Base-by-base conservation (phyloP, 2,797 vertebrate species). In the Avahi laniger region DNA sequence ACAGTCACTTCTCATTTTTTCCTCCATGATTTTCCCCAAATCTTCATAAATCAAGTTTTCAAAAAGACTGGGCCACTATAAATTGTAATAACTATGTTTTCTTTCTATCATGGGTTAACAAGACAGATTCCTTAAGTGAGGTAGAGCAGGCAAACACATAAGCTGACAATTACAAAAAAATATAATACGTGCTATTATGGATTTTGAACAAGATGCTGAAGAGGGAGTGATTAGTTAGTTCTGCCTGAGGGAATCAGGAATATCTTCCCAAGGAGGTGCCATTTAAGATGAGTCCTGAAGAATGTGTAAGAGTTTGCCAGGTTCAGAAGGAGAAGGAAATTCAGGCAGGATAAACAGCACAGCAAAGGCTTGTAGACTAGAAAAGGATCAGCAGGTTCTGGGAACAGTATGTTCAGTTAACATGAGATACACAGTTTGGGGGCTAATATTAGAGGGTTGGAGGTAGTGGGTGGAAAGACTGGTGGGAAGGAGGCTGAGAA, bases 11-110 rank as follows among this genome's bases (percentile, higher is more conserved):
- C 61, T 89, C 54, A 30, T 20, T 88, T 81, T 88, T 65, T 33
- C 15, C n/a, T 70, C 46, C 52, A 20, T 79, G 15, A 41, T 65
- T 85, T 78, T 4, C 12, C 78, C n/a, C 1, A 89, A 79, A 78
- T 89, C 85, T 86, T 48, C 30, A 35, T 61, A 73, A 86, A 73
- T 90, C 46, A 90, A 88, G 63, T 88, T 80, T 26, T 91, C 35
- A 82, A 43, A 65, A 93, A 86, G 20, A 61, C 22, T 65, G 41
- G 38, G 5, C n/a, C 48, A 67, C 57, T 93, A 28, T 90, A 78
- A 85, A 59, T 35, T 80, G 48, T 57, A 80, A 54, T 82, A 81
- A 63, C n/a, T 11, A 70, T 22, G 3, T n/a, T 61, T 59, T 94
- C 26, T 91, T 92, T 43, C 28, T 30, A 2, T 28, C 7, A 5